Evolutionary conservation across 2,113 vertebrate genomes (phyloP).

Genomic region (Dermatemys mawii): DNA sequence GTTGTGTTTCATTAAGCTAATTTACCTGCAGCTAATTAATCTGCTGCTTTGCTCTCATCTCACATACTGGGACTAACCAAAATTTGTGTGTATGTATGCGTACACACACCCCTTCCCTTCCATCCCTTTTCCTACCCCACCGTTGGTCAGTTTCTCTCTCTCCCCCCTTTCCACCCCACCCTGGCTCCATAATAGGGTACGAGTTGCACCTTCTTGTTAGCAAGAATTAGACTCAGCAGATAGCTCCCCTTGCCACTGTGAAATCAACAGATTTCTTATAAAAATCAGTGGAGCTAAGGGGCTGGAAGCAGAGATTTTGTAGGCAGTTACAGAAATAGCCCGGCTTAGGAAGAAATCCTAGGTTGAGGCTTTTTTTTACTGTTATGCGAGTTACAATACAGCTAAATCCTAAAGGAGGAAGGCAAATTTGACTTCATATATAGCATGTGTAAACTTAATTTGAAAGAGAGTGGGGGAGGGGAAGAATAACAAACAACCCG

Average conservation of each 20-base stretch:
- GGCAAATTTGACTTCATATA: background rate
- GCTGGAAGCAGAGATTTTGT: background rate
- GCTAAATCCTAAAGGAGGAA: background rate
- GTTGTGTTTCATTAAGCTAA: rapidly evolving
- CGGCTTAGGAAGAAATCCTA: background rate
- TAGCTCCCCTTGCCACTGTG: too few relatives aligned
- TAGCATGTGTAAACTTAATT: rapidly evolving
- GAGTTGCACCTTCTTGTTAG: background rate
- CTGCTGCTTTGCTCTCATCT: background rate
- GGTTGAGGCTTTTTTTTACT: background rate
- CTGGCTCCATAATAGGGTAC: background rate
- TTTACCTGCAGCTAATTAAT: background rate
- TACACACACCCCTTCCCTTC: background rate
- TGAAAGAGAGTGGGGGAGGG: too few relatives aligned
- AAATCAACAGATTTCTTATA: too few relatives aligned
- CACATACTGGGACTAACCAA: background rate
- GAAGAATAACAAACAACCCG: too few relatives aligned
- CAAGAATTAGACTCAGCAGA: background rate
- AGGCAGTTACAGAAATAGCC: background rate
- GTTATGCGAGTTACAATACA: background rate
- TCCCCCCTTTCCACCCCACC: background rate
- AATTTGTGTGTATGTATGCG: rapidly evolving
- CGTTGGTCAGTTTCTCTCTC: background rate
- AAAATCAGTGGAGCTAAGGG: background rate
- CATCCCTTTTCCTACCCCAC: background rate